Base-by-base conservation (phyloP, 1,140 invertebrate genomes). In the Caenorhabditis inopinata region DNA sequence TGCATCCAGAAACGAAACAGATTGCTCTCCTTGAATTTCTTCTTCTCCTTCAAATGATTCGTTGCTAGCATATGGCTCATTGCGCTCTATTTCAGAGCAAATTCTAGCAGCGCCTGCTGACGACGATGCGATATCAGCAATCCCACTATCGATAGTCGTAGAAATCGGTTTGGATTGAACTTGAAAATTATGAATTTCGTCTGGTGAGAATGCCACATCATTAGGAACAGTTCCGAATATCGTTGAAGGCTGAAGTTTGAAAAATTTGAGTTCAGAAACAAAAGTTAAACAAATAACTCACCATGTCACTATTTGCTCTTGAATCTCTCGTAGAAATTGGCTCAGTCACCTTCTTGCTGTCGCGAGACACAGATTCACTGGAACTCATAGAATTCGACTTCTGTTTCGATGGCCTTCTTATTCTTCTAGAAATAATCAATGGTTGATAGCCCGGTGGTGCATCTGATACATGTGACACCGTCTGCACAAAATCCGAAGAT, bases 131-230 rank as follows among this genome's bases (percentile, higher is more conserved):
- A 68, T 38, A 9, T 68, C 58, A 38, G 58, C 58, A 21, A 68
- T 68, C 21, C 58, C 58, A 38, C 58, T 68, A 12, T 68, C 58
- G 12, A 68, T 68, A 5, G 58, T 68, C 2, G 32, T 27, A 18
- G 58, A 68, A 21, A 68, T 68, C 2, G 58, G 58, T 21, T 68
- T 68, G n/a, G 58, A 68, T 42, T 42, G 32, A 0, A 68, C 21
- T 1, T 68, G 2, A n/a, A n/a, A n/a, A 6, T 6, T 5, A 14
- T 25, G 23, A 1, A n/a, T 2, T 21, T 3, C 32, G 4, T 68
- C 58, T 21, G 58, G 58, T 18, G 58, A 68, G 25, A 68, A 68
- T 29, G 58, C 58, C 25, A 68, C 58, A 12, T 68, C 58, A 42
- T 68, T 68, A 18, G 58, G 58, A 1, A 68, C 58, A 2, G 58